These are phyloP conservation scores for Morinoia aosen DNA, from an alignment of 2,888 invertebrate genomes.

Conservation along the genomic window DNA sequence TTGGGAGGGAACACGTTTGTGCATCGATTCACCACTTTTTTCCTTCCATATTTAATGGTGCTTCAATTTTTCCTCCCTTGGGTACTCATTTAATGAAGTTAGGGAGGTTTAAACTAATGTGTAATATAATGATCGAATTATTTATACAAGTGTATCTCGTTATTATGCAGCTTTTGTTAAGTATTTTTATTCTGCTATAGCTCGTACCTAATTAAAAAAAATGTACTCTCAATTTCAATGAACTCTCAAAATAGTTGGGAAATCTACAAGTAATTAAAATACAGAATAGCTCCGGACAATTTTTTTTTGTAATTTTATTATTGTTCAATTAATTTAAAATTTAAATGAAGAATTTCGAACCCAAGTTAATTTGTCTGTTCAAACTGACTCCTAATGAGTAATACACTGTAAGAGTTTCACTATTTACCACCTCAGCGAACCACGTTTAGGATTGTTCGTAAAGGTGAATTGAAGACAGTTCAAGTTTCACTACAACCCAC, in stretches of 20 bases:
- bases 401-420: not conserved
- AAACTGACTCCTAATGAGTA: not conserved
- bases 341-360: not conserved
- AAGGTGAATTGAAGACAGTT: not conserved
- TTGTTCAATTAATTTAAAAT: not conserved
- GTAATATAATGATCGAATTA: too few species aligned
- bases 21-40: too few species aligned
- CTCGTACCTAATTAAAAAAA: not conserved
- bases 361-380: not conserved
- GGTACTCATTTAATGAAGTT: too few species aligned
- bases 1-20: too few species aligned
- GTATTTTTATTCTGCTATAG: too few species aligned
- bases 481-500: not conserved
- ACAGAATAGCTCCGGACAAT: not conserved
- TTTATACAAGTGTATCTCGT: too few species aligned
- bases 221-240: not conserved
- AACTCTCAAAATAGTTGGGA: not conserved
- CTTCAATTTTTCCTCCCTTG: too few species aligned
- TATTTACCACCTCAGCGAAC: not conserved
- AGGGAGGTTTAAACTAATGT: too few species aligned
- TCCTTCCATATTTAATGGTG: too few species aligned
- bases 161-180: too few species aligned
- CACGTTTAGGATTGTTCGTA: not conserved
- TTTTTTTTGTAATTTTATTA: not conserved
- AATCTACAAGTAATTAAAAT: not conserved